Percentiles rank a stretch among this genome's conserved stretches.
Conservation (phyloP, 1,140 invertebrate genomes). For the Mycetomoellerius zeteki region DNA sequence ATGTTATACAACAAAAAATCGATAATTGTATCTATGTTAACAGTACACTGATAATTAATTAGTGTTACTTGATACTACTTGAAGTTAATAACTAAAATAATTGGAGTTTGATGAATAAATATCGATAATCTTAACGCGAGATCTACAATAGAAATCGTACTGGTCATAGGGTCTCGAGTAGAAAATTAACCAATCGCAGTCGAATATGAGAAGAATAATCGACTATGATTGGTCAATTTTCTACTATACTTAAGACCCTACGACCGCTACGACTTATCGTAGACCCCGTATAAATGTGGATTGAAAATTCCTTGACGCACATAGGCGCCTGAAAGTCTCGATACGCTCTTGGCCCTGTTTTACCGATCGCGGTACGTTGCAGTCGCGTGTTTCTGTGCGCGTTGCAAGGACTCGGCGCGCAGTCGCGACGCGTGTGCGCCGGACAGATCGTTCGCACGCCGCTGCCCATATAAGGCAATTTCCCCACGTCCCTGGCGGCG, state of each 20-base stretch:
- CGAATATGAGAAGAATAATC: too few species aligned
- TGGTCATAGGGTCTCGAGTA: too few species aligned
- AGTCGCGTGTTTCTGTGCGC: not conserved
- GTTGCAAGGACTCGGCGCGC: constrained; percentile 1
- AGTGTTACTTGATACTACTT: not conserved
- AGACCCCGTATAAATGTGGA: not conserved
- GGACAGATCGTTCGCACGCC: constrained; percentile 77
- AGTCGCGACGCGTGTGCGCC: constrained; percentile 67
- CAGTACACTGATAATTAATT: not conserved
- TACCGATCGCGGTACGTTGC: not conserved
- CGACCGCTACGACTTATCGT: too few species aligned
- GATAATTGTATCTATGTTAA: not conserved
- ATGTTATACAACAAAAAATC: not conserved
- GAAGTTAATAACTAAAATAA: not conserved
- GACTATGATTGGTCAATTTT: too few species aligned
- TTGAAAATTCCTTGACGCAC: not conserved
- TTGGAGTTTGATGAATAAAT: not conserved
- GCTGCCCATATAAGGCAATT: constrained; percentile 88
- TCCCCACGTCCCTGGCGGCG: constrained; percentile 85
- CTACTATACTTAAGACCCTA: too few species aligned
- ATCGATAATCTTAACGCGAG: too few species aligned
- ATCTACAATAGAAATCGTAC: too few species aligned
- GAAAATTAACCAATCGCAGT: too few species aligned
- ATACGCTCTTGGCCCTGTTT: not conserved
- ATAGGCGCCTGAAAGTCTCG: not conserved